A percentile compares a stretch with the other conserved stretches of the same genome.
These are phyloP conservation scores for Stegophylla sp. DNA, from an alignment of 2,888 invertebrate genomes.

Conservation along the genomic window DNA sequence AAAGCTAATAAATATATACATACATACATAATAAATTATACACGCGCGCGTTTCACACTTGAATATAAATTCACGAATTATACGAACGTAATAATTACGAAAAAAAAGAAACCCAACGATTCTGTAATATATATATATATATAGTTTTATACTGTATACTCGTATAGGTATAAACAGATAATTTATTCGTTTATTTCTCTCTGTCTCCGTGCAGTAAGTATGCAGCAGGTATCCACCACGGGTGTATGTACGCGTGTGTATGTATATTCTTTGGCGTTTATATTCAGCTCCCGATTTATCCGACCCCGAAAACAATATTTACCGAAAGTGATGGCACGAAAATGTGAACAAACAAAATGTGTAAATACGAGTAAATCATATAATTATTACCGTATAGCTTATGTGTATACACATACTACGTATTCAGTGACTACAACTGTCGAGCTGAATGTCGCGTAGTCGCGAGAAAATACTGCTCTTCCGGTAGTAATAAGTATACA, in stretches of 20 bases:
- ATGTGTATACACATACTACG: no score
- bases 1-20: neutral
- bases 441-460: no score
- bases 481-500: no score
- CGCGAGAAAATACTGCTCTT: no score
- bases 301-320: conserved; percentile 14
- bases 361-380: neutral
- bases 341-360: conserved; percentile 14
- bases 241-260: no score
- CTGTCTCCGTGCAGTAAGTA: neutral
- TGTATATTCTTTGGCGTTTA: neutral
- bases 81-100: neutral
- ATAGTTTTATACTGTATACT: no score
- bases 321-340: conserved; percentile 24
- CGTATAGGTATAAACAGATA: no score
- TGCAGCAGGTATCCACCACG: no score
- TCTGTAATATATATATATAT: no score
- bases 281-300: neutral
- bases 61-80: conserved; percentile 31
- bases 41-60: neutral
- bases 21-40: neutral
- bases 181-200: no score
- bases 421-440: no score
- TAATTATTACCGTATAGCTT: neutral
- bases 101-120: neutral